Base-by-base conservation (phyloP, 2,797 vertebrate genomes). In the Eulemur rubriventer region DNA sequence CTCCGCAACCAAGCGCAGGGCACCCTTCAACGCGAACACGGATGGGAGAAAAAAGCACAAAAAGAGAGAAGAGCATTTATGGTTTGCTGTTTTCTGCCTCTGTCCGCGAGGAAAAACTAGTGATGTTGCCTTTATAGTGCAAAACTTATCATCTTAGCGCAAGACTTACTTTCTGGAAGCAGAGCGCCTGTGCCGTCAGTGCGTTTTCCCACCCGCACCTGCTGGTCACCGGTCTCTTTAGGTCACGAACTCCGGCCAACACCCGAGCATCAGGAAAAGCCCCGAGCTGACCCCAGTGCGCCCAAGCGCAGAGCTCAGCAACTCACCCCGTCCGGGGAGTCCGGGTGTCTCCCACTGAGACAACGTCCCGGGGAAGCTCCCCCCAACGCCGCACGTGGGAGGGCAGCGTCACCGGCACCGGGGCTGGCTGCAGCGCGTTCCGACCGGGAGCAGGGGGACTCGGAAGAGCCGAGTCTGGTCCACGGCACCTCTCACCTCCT, bases 171-270 rank as follows among this genome's bases (percentile, higher is more conserved):
- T 86, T n/a, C 61, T 35, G 41, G n/a, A 82, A 48, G 59, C 33
- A 61, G 50, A 80, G 75, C 1, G 24, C 28, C 13, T 2, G 10
- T 9, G 8, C 0, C 0, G 52, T 11, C 48, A 18, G 1, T 0
- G 1, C 9, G 0, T 28, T 18, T 30, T 11, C 38, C 48, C 48
- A 17, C 50, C 26, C 9, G 41, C 1, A 13, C 48, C 35, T 35
- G 50, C 30, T 7, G 38, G 20, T 75, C 76, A n/a, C 3, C 24
- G 10, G 70, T 57, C 72, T 55, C 5, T 0, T 5, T 20, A 57
- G 24, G 17, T 12, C 1, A 5, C 4, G 30, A 2, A 6, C 69
- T 9, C 3, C 10, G 35, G 43, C 11, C n/a, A n/a, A 33, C 33
- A 18, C 11, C 0, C 8, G 6, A 1, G 22, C 9, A 4, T n/a